Conservation (phyloP, 2,113 vertebrate species). For the Clarias magur region DNA sequence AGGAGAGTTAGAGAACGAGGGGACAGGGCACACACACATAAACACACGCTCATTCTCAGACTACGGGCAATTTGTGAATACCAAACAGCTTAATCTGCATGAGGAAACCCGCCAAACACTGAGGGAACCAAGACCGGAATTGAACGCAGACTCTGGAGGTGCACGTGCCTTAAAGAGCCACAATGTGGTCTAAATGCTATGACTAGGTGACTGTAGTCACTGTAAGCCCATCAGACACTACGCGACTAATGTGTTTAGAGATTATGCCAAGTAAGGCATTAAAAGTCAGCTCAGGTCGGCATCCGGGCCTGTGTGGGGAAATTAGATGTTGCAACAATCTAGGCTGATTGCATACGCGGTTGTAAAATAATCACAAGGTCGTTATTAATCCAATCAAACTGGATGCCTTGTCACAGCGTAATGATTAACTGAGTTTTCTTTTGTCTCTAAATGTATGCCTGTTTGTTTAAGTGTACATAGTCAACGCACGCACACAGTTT, state of each 20-base stretch:
- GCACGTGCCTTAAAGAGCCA: not conserved
- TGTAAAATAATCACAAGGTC: not conserved
- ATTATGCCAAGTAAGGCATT: not conserved
- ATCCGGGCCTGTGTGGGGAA: not conserved
- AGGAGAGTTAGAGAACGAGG: no score
- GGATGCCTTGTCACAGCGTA: not conserved
- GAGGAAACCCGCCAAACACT: no score
- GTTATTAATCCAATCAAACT: not conserved
- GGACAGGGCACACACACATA: no score
- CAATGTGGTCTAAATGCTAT: not conserved
- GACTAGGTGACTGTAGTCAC: not conserved
- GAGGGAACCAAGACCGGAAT: no score
- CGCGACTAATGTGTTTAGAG: not conserved
- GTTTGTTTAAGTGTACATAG: not conserved
- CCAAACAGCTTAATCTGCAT: no score
- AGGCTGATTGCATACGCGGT: not conserved
- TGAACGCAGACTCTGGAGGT: no score
- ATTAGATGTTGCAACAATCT: not conserved
- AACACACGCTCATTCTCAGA: no score
- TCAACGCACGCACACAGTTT: not conserved
- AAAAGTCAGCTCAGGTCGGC: not conserved
- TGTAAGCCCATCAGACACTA: not conserved
- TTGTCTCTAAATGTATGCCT: not conserved
- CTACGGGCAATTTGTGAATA: no score
- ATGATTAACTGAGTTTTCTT: not conserved